A percentile compares a stretch with the other conserved stretches of the same genome.
Evolutionary conservation across 2,797 vertebrate species (phyloP).

Genomic region (Squalus acanthias): DNA sequence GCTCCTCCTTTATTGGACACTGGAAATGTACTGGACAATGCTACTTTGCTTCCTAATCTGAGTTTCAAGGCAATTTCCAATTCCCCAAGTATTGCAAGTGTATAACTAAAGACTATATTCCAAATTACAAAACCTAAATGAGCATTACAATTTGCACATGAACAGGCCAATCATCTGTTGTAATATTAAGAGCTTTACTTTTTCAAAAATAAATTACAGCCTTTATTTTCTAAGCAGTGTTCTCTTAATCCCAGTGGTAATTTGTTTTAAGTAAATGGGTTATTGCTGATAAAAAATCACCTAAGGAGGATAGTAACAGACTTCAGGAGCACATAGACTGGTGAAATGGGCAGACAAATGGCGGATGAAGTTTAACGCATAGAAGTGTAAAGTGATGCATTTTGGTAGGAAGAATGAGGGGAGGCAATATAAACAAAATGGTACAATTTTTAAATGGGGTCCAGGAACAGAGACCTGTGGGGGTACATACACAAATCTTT

Average conservation of each 20-base stretch:
- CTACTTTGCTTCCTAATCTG: not conserved
- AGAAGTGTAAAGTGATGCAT: not conserved
- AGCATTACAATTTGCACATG: not conserved
- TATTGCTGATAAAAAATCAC: not conserved
- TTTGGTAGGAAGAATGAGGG: not conserved
- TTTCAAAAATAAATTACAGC: not conserved
- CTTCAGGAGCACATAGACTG: not conserved
- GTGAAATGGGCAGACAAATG: not conserved
- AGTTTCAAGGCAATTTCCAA: not conserved
- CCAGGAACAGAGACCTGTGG: not conserved
- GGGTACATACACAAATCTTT: not conserved
- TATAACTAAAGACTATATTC: no score
- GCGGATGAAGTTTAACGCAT: not conserved
- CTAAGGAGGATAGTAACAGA: not conserved
- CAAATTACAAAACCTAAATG: not conserved
- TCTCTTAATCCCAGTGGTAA: not conserved
- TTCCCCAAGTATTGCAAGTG: not conserved
- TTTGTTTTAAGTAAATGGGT: not conserved
- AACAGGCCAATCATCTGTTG: not conserved
- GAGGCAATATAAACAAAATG: not conserved
- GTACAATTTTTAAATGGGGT: not conserved
- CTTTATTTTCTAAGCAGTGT: not conserved
- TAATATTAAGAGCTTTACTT: not conserved
- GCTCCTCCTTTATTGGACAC: not conserved
- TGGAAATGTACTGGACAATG: not conserved